A percentile compares a stretch with the other conserved stretches of the same genome.
Conservation (phyloP, 2,797 vertebrate species). For the Lophotriccus pileatus region DNA sequence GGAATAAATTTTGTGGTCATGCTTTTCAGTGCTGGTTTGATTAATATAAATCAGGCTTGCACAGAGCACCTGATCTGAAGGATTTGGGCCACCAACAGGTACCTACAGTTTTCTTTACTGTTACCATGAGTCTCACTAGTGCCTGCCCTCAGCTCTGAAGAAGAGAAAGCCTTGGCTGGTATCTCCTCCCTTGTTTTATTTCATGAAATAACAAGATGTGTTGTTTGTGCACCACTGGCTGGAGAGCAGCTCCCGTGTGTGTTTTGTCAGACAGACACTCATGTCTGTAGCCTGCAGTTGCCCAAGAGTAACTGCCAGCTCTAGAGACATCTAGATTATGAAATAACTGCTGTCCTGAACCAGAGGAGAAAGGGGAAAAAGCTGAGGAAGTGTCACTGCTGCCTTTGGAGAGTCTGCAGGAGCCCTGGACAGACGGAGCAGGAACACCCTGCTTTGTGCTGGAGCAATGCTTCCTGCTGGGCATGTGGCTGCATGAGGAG, state of each 20-base stretch:
- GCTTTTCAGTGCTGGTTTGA: neutral
- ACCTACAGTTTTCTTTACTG: neutral
- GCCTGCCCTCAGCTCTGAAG: neutral
- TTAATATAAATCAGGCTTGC: neutral
- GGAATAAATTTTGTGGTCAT: neutral
- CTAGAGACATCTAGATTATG: neutral
- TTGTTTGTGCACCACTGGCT: neutral
- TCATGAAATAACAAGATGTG: neutral
- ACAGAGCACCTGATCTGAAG: neutral
- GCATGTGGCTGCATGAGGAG: neutral
- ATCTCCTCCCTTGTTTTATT: neutral
- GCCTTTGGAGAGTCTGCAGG: neutral
- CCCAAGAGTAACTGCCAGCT: neutral
- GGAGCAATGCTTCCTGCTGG: neutral
- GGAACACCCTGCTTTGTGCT: neutral
- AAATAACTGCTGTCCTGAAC: conserved; percentile 2
- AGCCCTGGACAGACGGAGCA: neutral
- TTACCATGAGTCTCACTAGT: neutral
- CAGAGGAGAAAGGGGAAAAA: neutral
- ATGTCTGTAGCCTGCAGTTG: neutral
- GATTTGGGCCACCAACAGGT: neutral
- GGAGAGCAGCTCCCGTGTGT: neutral
- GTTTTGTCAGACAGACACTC: neutral
- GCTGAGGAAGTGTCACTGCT: neutral
- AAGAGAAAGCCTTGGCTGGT: neutral